Evolutionary conservation across 1,140 invertebrate species (phyloP).

Genomic region (Leptopilina clavipes): DNA sequence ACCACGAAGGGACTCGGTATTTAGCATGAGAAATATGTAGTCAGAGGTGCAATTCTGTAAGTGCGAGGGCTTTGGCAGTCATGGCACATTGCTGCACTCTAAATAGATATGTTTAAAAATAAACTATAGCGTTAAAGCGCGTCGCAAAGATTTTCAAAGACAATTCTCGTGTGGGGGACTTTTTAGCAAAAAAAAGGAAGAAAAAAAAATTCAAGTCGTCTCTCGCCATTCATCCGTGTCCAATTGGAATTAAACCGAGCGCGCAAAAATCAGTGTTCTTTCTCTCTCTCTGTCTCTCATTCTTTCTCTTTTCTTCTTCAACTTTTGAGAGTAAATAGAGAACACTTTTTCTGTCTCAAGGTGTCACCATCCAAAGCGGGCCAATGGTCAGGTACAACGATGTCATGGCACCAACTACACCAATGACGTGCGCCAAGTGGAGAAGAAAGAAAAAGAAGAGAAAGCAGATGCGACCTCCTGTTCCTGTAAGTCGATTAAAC

Average conservation of each 20-base stretch:
- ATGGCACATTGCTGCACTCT: conserved; percentile 53
- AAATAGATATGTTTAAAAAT: conserved; percentile 66
- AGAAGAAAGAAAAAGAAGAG: conserved; percentile 71
- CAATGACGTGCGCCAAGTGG: conserved; percentile 62
- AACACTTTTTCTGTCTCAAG: conserved; percentile 50
- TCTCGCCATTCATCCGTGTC: conserved; percentile 35
- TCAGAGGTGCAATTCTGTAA: conserved; percentile 51
- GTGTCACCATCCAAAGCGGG: conserved; percentile 70
- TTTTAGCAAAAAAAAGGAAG: conserved; percentile 28
- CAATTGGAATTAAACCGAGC: background rate
- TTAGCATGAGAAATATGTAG: conserved; percentile 60
- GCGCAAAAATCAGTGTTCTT: background rate
- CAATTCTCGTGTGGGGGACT: background rate
- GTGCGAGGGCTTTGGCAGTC: conserved; percentile 58
- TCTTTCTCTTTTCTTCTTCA: conserved; percentile 14
- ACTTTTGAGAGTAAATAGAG: background rate
- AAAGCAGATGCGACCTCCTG: conserved; percentile 62
- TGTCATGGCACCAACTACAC: conserved; percentile 50
- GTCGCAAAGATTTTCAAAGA: conserved; percentile 24
- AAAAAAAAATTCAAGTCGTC: conserved; percentile 48
- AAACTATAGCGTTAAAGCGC: conserved; percentile 45
- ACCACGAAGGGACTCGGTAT: conserved; percentile 52
- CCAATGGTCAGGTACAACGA: conserved; percentile 68
- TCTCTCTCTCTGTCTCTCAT: background rate
- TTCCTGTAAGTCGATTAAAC: conserved; percentile 56